Base-by-base conservation (phyloP, 2,113 vertebrate species). In the Otus sunia region DNA sequence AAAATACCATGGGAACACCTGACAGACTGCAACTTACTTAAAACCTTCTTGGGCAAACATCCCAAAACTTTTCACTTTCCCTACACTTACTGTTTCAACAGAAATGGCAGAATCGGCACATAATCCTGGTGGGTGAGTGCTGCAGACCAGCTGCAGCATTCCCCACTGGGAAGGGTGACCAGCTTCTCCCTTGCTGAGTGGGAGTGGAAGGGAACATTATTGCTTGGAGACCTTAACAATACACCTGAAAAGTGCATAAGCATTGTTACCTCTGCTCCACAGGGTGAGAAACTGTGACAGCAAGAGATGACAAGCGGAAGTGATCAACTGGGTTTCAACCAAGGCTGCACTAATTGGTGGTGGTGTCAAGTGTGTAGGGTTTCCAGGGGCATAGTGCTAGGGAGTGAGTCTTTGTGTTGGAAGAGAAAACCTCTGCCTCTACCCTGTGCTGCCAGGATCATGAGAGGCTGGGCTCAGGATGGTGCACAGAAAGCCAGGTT, bases 21-120 rank as follows among this genome's bases (percentile, higher is more conserved):
- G 37, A 59, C 34, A 66, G 37, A 34, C 19, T 59, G 62, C 22
- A 73, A 23, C 12, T 45, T 58, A 36, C 13, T 64, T 56, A 21
- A 71, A 41, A 41, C 13, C 13, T 68, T 29, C 36, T 26, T 53
- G 30, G 50, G 18, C 12, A 27, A 78, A 29, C 12, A 14, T 29
- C 19, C 55, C 27, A 32, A 85, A 72, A 52, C 15, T 29, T 37
- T 58, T 26, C 32, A 1, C 64, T 58, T 36, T 66, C 20, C 8
- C 41, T 27, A 15, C 3, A 2, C 5, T 16, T 64, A 14, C 4
- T 0, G 0, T n/a, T 50, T 86, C 82, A 67, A 29, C 34, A 47
- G 34, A 50, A 73, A 21, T 29, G 34, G 11, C 20, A 30, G 21
- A 73, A 53, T 11, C 30, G 49, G 13, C 3, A 2, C 1, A 0